Base-by-base conservation (phyloP, 64 coral and sea anemone genomes). In the Catalaphyllia jardinei region DNA sequence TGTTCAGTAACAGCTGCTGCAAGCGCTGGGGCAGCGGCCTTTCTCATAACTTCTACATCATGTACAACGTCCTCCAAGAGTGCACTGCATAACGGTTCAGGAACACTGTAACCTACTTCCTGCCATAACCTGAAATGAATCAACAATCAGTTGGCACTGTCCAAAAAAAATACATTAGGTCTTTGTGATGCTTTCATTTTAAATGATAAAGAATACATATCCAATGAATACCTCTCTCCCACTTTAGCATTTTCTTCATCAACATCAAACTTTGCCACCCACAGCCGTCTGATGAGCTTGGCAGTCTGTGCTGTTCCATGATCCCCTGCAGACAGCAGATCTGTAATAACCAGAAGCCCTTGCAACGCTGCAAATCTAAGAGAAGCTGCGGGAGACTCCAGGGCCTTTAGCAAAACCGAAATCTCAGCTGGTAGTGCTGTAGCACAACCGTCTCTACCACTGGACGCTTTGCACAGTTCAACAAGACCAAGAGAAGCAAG, bases 241-340 rank as follows among this genome's bases (percentile, higher is more conserved):
- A 98, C 59, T 75, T 87, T 86, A 16, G 78, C 87, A 79, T 94
- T 98, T 89, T 98, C 96, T 30, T 92, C 93, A 62, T 98, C 88
- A 10, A 82, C 89, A 86, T 98, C 96, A 88, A 98, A 98, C 52
- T 72, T 94, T 24, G 96, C 90, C 12, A 94, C 87, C 96, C 93
- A 98, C 27, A 98, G 55, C 42, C 96, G 80, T 77, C 87, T 91
- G 24, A 98, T 78, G 63, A 95, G 79, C 74, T 60, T 78, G 31
- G 75, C 73, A 24, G 90, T 86, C 75, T 90, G 81, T 50, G 71
- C 72, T 77, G 61, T 98, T 75, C 78, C 94, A 79, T 88, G 61
- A 49, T 95, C 87, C 60, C 61, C 76, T 18, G 72, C 20, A 28
- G 90, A 91, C 27, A 98, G 80, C 4, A 98, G 76, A 8, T 69